Conservation (phyloP, 2,797 vertebrate genomes). For the Melanogrammus aeglefinus region DNA sequence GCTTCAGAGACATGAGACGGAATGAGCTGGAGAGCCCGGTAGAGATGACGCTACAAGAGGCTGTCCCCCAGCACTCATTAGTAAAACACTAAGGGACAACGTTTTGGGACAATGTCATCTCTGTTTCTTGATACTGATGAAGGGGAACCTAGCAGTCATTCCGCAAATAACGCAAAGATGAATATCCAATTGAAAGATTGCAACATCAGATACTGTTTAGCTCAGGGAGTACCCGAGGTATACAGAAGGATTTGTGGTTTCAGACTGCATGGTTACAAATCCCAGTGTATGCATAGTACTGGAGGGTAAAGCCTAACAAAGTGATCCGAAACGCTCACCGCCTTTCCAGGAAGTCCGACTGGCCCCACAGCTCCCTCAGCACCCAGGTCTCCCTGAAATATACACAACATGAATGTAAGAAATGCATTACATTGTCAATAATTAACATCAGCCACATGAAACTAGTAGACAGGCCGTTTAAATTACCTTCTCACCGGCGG, state of each 20-base stretch:
- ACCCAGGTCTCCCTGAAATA: constrained; percentile 69
- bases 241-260: neutral
- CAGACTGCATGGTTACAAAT: neutral
- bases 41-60: neutral
- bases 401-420: neutral
- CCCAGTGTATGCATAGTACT: neutral
- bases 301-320: neutral
- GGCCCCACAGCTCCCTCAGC: constrained; percentile 64
- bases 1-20: neutral
- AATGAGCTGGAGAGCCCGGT: neutral
- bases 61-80: too few relatives aligned
- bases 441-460: neutral
- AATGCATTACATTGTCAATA: too few relatives aligned
- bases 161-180: too few relatives aligned
- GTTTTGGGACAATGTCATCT: neutral
- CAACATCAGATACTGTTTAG: neutral
- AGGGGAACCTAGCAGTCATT: neutral
- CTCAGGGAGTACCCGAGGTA: neutral
- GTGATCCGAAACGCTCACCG: constrained; percentile 52
- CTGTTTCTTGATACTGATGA: neutral
- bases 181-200: too few relatives aligned
- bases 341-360: constrained; percentile 73
- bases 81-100: neutral
- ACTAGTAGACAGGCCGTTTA: constrained; percentile 2
- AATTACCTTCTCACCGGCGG: constrained; percentile 71